These are phyloP conservation scores for Asarcornis scutulata DNA, from an alignment of 2,113 vertebrate species.

Conservation along the genomic window DNA sequence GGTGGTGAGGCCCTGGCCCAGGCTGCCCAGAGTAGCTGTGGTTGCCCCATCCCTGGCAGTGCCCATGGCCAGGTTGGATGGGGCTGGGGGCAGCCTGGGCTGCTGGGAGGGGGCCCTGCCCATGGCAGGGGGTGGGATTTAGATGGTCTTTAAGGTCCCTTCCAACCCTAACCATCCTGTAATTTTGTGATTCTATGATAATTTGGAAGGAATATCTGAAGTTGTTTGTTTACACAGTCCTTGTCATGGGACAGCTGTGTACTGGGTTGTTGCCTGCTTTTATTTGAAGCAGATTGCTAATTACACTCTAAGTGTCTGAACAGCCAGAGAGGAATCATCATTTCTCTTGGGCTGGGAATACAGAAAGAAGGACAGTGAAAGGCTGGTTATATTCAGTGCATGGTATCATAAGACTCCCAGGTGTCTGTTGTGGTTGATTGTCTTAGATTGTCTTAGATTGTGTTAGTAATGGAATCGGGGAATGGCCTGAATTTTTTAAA, in stretches of 20 bases:
- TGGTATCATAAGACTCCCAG: not conserved
- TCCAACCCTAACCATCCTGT: too few relatives aligned
- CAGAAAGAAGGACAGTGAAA: not conserved
- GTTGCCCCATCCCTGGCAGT: too few relatives aligned
- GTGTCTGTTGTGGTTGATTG: not conserved
- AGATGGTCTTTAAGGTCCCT: too few relatives aligned
- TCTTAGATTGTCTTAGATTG: not conserved
- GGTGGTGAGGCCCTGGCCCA: too few relatives aligned
- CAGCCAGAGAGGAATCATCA: not conserved
- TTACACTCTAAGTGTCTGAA: not conserved
- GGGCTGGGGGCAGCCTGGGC: too few relatives aligned
- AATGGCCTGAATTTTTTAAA: not conserved
- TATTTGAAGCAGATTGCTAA: not conserved
- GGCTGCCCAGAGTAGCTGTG: too few relatives aligned
- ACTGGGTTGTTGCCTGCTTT: not conserved
- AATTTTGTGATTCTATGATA: too few relatives aligned
- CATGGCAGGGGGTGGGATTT: too few relatives aligned
- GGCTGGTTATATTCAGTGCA: not conserved
- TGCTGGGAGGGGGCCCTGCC: too few relatives aligned
- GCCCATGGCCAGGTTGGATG: too few relatives aligned
- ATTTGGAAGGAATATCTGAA: not conserved
- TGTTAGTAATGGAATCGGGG: rapidly evolving
- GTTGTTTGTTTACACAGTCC: rapidly evolving
- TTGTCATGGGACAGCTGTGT: not conserved
- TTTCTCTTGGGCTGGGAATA: not conserved